Evolutionary conservation across 2,113 vertebrate genomes (phyloP).

Genomic region (Neolamprologus hecqui): DNA sequence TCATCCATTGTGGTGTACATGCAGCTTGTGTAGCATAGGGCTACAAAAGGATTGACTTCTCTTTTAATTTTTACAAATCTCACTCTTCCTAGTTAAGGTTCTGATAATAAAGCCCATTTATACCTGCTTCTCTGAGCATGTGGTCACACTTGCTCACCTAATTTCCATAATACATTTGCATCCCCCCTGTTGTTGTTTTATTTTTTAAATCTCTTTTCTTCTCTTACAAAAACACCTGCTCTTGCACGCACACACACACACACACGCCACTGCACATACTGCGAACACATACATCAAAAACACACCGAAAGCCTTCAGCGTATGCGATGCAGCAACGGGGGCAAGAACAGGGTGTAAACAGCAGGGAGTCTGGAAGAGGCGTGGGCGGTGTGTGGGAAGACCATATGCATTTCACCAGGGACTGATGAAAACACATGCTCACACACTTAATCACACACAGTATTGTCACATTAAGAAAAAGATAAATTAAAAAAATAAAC

Average conservation of each 20-base stretch:
- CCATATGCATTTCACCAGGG: conserved; percentile 58
- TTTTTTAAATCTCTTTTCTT: conserved; percentile 7
- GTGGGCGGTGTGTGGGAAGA: conserved; percentile 62
- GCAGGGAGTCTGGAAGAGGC: conserved; percentile 50
- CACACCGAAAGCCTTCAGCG: background rate
- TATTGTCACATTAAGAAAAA: background rate
- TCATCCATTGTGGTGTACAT: background rate
- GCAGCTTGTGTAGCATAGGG: background rate
- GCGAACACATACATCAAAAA: background rate
- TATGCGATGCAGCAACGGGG: conserved; percentile 17
- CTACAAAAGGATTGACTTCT: background rate
- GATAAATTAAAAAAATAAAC: background rate
- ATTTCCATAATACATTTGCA: conserved; percentile 42
- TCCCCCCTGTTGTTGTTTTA: fast-evolving
- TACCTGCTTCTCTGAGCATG: conserved; percentile 30
- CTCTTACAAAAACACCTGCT: background rate
- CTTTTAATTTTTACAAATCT: background rate
- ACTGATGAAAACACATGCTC: conserved; percentile 21
- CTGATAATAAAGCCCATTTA: conserved; percentile 36
- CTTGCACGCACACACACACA: background rate
- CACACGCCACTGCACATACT: background rate
- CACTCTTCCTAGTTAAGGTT: background rate
- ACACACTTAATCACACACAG: conserved; percentile 23
- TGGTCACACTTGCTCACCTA: background rate
- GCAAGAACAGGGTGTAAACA: conserved; percentile 47